Conservation (phyloP, 2,888 invertebrate genomes). For the Congeria kusceri region DNA sequence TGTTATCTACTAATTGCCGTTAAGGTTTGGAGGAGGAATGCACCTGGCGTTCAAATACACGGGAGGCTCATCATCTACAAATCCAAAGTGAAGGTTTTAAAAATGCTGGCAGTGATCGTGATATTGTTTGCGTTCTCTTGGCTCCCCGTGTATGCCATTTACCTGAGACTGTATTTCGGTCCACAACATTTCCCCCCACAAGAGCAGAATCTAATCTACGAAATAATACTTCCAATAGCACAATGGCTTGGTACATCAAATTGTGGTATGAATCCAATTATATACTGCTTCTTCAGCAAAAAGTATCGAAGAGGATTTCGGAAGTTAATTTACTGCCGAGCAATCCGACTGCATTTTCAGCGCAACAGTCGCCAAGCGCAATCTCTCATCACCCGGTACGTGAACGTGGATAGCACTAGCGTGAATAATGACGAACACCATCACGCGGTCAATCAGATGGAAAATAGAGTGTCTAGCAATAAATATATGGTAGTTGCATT, state of each 20-base stretch:
- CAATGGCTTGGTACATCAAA: constrained; percentile 98
- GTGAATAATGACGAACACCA: constrained; percentile 21
- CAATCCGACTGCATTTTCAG: constrained; percentile 18
- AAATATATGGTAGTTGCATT: constrained; percentile 66
- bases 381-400: constrained; percentile 47
- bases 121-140: constrained; percentile 96
- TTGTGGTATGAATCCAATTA: constrained; percentile 97
- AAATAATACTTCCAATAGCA: constrained; percentile 91
- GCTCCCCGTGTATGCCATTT: constrained; percentile 93
- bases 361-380: constrained; percentile 40
- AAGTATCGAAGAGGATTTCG: constrained; percentile 95
- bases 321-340: constrained; percentile 59
- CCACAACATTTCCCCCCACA: background rate
- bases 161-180: constrained; percentile 83
- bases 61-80: constrained; percentile 87
- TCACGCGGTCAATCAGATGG: constrained; percentile 14
- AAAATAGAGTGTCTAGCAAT: constrained; percentile 45
- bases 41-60: constrained; percentile 93
- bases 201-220: constrained; percentile 89
- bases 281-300: constrained; percentile 97
- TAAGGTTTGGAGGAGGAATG: constrained; percentile 94
- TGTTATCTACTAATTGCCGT: constrained; percentile 97
- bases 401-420: constrained; percentile 49
- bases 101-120: constrained; percentile 97
- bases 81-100: constrained; percentile 97